Conservation (phyloP, 2,113 vertebrate genomes). For the Loxodonta africana region DNA sequence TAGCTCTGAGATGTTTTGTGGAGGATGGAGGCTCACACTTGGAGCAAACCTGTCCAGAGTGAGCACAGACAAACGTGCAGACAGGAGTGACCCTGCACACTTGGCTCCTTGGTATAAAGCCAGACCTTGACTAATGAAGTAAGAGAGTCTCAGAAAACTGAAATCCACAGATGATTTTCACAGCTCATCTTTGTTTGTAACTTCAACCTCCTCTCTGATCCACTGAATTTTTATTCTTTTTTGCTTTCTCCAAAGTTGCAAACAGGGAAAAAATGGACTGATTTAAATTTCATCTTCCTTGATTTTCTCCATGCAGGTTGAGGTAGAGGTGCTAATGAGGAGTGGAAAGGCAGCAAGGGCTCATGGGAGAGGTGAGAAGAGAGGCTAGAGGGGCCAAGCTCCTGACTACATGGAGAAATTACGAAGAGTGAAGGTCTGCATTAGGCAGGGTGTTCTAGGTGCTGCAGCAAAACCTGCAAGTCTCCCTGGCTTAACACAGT, state of each 20-base stretch:
- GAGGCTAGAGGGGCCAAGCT: background rate
- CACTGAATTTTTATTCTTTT: background rate
- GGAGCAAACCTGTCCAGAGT: background rate
- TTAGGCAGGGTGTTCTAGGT: background rate
- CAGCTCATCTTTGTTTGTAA: conserved; percentile 25
- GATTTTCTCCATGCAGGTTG: conserved; percentile 50
- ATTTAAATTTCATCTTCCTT: conserved; percentile 62
- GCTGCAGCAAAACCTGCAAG: background rate
- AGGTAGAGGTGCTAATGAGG: conserved; percentile 65
- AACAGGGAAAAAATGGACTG: conserved; percentile 59
- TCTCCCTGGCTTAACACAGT: background rate
- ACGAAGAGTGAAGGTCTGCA: background rate
- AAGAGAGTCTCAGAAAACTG: background rate
- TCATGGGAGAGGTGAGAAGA: background rate
- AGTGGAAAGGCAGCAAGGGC: conserved; percentile 17
- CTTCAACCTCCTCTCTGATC: conserved; percentile 55
- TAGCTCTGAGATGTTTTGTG: background rate
- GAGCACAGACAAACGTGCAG: background rate
- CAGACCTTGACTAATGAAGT: background rate
- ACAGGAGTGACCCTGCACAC: background rate
- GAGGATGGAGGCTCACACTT: background rate
- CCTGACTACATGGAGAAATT: background rate
- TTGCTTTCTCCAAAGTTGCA: conserved; percentile 15
- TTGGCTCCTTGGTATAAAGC: background rate
- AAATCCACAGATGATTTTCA: conserved; percentile 22